These are phyloP conservation scores for Hemicrepidius hirtus DNA, from an alignment of 2,888 invertebrate species.

Conservation along the genomic window DNA sequence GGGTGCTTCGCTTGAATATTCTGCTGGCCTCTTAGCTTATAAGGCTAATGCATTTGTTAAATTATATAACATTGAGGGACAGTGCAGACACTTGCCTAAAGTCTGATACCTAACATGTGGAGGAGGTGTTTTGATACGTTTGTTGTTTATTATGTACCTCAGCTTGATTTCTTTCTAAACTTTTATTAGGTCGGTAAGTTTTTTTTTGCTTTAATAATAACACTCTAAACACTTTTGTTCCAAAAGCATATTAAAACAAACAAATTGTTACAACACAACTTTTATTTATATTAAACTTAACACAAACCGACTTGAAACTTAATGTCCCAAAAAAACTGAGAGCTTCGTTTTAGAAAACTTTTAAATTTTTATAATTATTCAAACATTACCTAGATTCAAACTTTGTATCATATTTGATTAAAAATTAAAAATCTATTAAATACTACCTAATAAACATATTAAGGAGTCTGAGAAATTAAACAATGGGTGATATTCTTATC, in stretches of 20 bases:
- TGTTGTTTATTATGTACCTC: constrained; percentile 33
- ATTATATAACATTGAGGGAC: constrained; percentile 57
- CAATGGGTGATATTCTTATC: background rate
- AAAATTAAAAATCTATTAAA: constrained; percentile 22
- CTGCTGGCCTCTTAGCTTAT: constrained; percentile 62
- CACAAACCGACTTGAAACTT: constrained; percentile 44
- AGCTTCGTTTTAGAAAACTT: constrained; percentile 25
- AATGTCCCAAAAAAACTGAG: constrained; percentile 36
- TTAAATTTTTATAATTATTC: constrained; percentile 24
- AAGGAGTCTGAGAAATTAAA: constrained; percentile 34
- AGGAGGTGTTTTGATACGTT: constrained; percentile 27
- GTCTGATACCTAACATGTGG: constrained; percentile 37
- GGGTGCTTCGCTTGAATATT: constrained; percentile 54
- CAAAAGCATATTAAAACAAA: constrained; percentile 45
- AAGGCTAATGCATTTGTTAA: constrained; percentile 62
- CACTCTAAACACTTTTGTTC: constrained; percentile 25
- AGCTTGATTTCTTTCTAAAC: constrained; percentile 19
- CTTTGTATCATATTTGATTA: background rate
- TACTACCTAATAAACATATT: constrained; percentile 25
- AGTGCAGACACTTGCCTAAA: constrained; percentile 57
- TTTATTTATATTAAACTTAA: constrained; percentile 40
- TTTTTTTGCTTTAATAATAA: background rate
- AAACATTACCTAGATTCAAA: constrained; percentile 4
- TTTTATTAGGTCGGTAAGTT: background rate
- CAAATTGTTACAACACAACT: constrained; percentile 33